Percentiles rank a stretch among this genome's conserved stretches.
Conservation (phyloP, 2,888 invertebrate species). For the Criorhina ranunculi region DNA sequence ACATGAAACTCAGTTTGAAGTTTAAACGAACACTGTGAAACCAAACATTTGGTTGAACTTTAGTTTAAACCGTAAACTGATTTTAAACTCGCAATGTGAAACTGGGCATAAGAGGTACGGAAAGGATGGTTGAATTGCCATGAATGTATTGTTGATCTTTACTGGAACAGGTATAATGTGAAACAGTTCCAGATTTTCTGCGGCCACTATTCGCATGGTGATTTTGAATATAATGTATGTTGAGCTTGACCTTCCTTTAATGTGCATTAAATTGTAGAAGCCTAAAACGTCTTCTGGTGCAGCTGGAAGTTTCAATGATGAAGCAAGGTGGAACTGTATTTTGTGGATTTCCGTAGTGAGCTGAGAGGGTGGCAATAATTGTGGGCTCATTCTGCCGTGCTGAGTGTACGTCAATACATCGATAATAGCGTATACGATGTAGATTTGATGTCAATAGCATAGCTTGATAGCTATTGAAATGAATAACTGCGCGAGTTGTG, state of each 20-base stretch:
- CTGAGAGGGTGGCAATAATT: background rate
- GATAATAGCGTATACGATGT: too few relatives aligned
- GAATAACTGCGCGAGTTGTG: too few relatives aligned
- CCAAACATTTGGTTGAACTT: too few relatives aligned
- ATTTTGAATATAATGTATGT: slow-evolving; percentile 1
- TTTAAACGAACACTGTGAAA: too few relatives aligned
- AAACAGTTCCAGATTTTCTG: background rate
- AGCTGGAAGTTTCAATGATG: background rate
- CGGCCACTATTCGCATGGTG: background rate
- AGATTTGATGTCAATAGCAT: too few relatives aligned
- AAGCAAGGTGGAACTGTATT: background rate
- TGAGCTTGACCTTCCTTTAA: background rate
- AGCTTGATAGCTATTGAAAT: too few relatives aligned
- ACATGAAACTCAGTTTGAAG: too few relatives aligned
- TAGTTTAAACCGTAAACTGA: too few relatives aligned
- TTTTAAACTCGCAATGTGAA: too few relatives aligned
- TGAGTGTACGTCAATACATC: too few relatives aligned
- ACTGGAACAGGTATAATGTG: background rate
- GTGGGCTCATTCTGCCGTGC: background rate
- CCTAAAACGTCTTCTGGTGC: background rate
- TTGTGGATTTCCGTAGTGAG: background rate
- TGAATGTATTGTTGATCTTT: background rate
- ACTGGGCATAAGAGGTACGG: too few relatives aligned
- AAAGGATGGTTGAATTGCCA: background rate
- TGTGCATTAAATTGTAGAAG: background rate